Evolutionary conservation across 64 coral and sea anemone genomes (phyloP), one percentile per base, ranked within the genome.

Genomic region (Catalaphyllia jardinei): DNA sequence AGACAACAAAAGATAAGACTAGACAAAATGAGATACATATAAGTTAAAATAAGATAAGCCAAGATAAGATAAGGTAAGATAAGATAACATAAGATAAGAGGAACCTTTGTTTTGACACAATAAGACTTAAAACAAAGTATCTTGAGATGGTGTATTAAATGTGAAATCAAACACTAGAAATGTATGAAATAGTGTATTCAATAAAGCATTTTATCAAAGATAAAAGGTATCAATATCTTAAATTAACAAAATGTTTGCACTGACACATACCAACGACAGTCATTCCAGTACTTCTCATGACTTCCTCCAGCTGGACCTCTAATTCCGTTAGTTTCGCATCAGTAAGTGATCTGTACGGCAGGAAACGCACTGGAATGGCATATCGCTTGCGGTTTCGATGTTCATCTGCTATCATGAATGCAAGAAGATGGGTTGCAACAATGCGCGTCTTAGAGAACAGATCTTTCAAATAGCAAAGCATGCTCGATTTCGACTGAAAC

Each of bases 231-330:
- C 6, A 0, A 46, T 46, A 46, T 46, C 7, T 46, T 46, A 46
- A 46, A 4, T 46, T 5, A 8, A 46, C 42, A 46, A 46, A 46
- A 4, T 46, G 42, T 46, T 46, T 4, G 42, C 42, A 46, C 42
- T 46, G 42, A 46, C 51, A 74, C 73, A 61, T 69, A 92, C 74
- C 90, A 39, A 92, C 73, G 10, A 89, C 78, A 74, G 72, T 71
- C 87, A 89, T 94, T 51, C 87, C 92, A 10, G 62, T 74, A n/a
- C n/a, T 67, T 83, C 77, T 94, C 92, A 94, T 85, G 16, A 20
- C 79, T 42, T 80, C 86, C 51, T 89, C 79, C 54, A 89, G 31
- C 33, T 87, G 31, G 39, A 46, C 2, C 39, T 73, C 69, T 14
- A 89, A 52, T 50, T 83, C 77, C 60, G 79, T 76, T 4, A 94